Percentiles rank a stretch among this genome's conserved stretches.
phyloP scores from a whole-genome alignment of 2,888 invertebrate genomes.

The Mystacides longicornis region DNA sequence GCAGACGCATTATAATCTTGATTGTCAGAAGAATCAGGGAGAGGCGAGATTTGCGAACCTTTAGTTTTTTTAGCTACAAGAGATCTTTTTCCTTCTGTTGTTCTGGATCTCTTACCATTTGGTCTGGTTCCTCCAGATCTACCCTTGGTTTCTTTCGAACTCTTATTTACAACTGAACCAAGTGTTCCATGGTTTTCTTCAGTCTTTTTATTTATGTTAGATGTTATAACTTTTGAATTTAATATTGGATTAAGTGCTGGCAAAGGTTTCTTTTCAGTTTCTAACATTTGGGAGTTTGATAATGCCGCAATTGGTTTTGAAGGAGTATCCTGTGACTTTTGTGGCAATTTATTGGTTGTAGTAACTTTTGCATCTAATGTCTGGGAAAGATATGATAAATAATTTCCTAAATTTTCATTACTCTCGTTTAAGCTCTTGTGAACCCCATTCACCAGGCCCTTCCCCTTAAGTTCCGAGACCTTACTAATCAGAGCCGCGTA shows the following conservation, averaged over 20 bases:
- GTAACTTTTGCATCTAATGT: slow-evolving; percentile 41
- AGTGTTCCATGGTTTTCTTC: too few species aligned
- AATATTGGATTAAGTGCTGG: slow-evolving; percentile 19
- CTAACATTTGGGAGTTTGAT: slow-evolving; percentile 3
- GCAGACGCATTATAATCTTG: too few species aligned
- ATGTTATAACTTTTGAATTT: slow-evolving; percentile 9
- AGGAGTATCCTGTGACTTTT: background rate
- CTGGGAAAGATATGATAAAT: slow-evolving; percentile 45
- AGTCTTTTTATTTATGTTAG: slow-evolving; percentile 18
- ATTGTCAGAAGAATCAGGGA: too few species aligned
- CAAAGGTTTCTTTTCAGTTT: slow-evolving; percentile 18
- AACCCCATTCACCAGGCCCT: slow-evolving; percentile 1
- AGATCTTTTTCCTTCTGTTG: slow-evolving; percentile 14
- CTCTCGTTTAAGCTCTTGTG: slow-evolving; percentile 29
- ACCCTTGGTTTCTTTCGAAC: slow-evolving; percentile 10
- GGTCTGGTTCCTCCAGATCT: slow-evolving; percentile 8
- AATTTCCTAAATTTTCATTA: slow-evolving; percentile 45
- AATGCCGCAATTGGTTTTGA: background rate
- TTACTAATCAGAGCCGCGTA: slow-evolving; percentile 29
- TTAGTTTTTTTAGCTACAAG: slow-evolving; percentile 12
- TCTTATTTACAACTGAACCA: slow-evolving; percentile 8
- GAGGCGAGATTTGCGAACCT: background rate
- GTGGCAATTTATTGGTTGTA: background rate
- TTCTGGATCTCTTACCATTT: slow-evolving; percentile 13
- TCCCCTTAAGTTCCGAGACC: slow-evolving; percentile 13